phyloP scores from a whole-genome alignment of 2,888 invertebrate genomes.

The Sylvicola fuscatus region DNA sequence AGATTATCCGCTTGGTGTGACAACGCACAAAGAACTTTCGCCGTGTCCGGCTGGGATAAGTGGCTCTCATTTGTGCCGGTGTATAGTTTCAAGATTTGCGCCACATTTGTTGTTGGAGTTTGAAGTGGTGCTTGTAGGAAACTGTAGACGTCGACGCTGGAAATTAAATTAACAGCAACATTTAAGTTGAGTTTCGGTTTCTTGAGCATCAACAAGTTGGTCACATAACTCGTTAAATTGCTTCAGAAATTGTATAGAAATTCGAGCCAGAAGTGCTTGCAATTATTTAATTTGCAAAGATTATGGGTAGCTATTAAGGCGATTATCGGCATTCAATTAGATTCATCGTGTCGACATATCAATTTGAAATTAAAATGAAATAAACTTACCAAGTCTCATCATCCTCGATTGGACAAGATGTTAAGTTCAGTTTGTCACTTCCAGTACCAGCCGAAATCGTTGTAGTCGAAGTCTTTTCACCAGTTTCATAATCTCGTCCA shows the following conservation, averaged over 20 bases:
- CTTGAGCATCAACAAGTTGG: too few species aligned
- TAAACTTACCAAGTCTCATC: constrained; percentile 53
- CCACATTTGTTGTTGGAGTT: constrained; percentile 31
- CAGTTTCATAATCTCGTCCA: constrained; percentile 21
- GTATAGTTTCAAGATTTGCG: constrained; percentile 23
- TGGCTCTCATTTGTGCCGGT: constrained; percentile 30
- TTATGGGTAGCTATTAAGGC: too few species aligned
- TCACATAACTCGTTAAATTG: too few species aligned
- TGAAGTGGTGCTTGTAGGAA: constrained; percentile 54
- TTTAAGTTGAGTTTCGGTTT: too few species aligned
- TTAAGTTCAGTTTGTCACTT: constrained; percentile 36
- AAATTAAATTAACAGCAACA: too few species aligned
- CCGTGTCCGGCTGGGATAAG: constrained; percentile 57
- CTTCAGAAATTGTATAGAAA: too few species aligned
- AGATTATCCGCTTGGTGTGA: constrained; percentile 80
- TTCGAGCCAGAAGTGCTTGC: too few species aligned
- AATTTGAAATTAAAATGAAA: constrained; percentile 5
- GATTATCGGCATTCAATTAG: too few species aligned
- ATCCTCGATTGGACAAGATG: constrained; percentile 41
- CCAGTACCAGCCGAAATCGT: constrained; percentile 28
- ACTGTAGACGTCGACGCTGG: constrained; percentile 66
- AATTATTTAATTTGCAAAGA: too few species aligned
- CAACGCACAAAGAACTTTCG: constrained; percentile 73
- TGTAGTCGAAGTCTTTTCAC: constrained; percentile 15
- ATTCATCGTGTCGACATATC: too few species aligned